A percentile compares a stretch with the other conserved stretches of the same genome.
Conservation (phyloP, 1,140 invertebrate genomes). For the Dinothrombium tinctorium region DNA sequence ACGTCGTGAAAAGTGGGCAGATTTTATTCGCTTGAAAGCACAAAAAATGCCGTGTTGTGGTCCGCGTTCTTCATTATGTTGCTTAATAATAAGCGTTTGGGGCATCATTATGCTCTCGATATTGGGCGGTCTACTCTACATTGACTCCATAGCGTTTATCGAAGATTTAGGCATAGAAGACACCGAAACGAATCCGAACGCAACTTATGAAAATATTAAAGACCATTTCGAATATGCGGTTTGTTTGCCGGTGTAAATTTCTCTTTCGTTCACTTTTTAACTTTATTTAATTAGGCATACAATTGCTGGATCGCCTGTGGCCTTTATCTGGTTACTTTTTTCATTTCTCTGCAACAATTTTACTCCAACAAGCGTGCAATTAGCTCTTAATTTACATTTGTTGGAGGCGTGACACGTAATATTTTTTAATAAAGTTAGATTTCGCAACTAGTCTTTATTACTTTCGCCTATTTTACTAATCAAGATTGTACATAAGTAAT, state of each 20-base stretch:
- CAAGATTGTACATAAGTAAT: no score
- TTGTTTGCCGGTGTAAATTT: no score
- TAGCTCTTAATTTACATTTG: no score
- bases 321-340: constrained; percentile 12
- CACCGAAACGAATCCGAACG: neutral
- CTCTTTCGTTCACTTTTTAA: neutral
- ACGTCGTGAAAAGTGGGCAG: no score
- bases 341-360: constrained; percentile 12
- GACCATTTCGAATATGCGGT: neutral
- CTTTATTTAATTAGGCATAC: constrained; percentile 4
- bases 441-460: no score
- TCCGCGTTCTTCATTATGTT: constrained; percentile 11
- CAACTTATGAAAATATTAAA: neutral
- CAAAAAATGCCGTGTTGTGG: constrained; percentile 5
- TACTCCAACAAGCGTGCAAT: no score
- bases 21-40: no score
- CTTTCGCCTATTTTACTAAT: no score
- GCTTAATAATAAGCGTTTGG: constrained; percentile 13
- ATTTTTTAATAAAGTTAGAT: no score
- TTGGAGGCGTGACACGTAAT: no score
- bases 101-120: constrained; percentile 14
- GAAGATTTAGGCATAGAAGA: constrained; percentile 11
- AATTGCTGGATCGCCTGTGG: constrained; percentile 16
- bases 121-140: constrained; percentile 13
- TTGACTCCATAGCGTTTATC: constrained; percentile 12